phyloP scores from a whole-genome alignment of 2,113 vertebrate genomes.

The Daboia siamensis region DNA sequence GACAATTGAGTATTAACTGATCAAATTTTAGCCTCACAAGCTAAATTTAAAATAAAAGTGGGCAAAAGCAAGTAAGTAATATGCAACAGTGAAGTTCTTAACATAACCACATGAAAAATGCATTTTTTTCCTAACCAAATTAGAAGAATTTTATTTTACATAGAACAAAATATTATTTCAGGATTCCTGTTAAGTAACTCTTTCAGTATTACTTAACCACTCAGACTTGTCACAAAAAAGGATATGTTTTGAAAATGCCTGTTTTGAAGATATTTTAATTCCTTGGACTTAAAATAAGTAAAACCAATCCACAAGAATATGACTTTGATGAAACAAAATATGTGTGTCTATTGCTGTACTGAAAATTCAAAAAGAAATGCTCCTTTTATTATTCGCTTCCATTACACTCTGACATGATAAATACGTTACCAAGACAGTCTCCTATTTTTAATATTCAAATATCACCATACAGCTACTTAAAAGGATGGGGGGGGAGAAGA shows the following conservation, averaged over 20 bases:
- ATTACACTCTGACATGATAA: neutral
- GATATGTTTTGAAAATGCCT: neutral
- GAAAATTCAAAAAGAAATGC: neutral
- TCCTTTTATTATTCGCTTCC: neutral
- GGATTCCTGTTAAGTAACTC: neutral
- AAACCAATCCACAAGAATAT: neutral
- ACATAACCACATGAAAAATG: neutral
- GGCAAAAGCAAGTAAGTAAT: neutral
- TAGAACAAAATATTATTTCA: neutral
- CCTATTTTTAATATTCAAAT: neutral
- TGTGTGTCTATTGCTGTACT: neutral
- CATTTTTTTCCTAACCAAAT: neutral
- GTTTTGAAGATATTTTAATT: neutral
- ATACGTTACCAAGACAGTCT: neutral
- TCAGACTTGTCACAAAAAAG: neutral
- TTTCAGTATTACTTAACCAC: neutral
- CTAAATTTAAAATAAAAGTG: neutral
- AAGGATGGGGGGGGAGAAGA: neutral
- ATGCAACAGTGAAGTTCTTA: neutral
- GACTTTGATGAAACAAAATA: neutral
- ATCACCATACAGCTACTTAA: neutral
- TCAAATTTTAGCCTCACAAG: neutral
- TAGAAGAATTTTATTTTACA: neutral
- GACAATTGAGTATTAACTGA: neutral
- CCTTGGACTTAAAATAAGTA: neutral